Base-by-base conservation (phyloP, 2,888 invertebrate genomes). In the Cryptocheilus praepositus region DNA sequence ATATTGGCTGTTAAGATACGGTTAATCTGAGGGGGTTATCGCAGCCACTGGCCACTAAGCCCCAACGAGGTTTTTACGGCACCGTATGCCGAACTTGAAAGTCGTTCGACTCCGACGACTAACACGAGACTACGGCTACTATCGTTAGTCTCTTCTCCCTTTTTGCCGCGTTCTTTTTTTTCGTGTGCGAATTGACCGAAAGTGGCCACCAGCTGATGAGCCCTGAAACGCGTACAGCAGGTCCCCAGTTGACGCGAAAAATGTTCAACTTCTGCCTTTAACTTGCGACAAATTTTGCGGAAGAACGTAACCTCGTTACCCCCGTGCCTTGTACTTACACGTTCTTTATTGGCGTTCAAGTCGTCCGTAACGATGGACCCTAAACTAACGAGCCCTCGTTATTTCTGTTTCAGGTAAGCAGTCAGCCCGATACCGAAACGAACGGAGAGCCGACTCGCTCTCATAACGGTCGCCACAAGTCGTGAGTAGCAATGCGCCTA, bases 391-490 rank as follows among this genome's bases (percentile, higher is more conserved):
- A 79, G 76, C 73, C 61, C 52, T 70, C 74, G 71, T 76, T 81
- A 73, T 83, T 81, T 81, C 71, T 80, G 79, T 83, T 83, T 73
- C 78, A 83, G 81, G 82, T 84, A 84, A 84, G 83, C 74, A 74
- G 71, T 57, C 63, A 8, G 55, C n/a, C 36, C 36, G 36, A 11
- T 11, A 7, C 36, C 49, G 18, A 49, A 46, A 54, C 59, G 55
- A 59, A 64, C 64, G 51, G n/a, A 54, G 51, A 61, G 44, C n/a
- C 57, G n/a, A 54, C n/a, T 49, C 18, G 52, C 13, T 36, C 36
- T 21, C 13, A 19, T 58, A 61, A 46, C 5, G 43, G 51, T 51
- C 51, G 28, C 36, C 44, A 21, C 44, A 61, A 57, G 56, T 43
- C 53, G 64, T 65, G 57, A 69, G 70, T 65, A 67, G 13, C 19